Conservation (phyloP, 2,113 vertebrate genomes). For the Melierax canorus region DNA sequence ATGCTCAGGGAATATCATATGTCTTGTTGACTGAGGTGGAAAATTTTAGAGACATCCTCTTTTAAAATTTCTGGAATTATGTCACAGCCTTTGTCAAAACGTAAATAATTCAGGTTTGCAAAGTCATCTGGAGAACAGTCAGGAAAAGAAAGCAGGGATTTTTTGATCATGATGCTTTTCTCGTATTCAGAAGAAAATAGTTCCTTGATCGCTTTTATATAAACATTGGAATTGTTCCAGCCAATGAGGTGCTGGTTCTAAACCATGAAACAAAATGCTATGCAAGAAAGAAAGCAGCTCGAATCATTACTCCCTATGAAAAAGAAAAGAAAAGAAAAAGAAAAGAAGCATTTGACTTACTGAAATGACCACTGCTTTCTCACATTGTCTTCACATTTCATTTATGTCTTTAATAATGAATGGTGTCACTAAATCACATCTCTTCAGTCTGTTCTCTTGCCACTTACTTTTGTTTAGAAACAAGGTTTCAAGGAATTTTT, state of each 20-base stretch:
- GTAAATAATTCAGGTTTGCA: constrained; percentile 43
- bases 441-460: neutral
- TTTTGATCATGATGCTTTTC: neutral
- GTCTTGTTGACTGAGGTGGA: constrained; percentile 45
- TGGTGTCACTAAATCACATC: neutral
- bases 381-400: neutral
- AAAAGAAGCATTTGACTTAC: neutral
- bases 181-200: neutral
- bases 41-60: constrained; percentile 26
- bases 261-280: neutral
- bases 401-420: neutral
- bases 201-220: neutral
- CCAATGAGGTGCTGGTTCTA: neutral
- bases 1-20: constrained; percentile 42
- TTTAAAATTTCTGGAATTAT: constrained; percentile 46
- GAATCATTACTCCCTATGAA: neutral
- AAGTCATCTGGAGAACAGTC: neutral
- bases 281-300: neutral
- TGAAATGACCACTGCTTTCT: neutral
- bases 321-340: neutral
- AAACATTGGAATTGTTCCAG: neutral
- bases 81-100: constrained; percentile 15
- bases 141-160: neutral
- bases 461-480: neutral
- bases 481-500: neutral